Percentiles rank a stretch among this genome's conserved stretches.
These are phyloP conservation scores for Drosophila hamatofila DNA, from an alignment of 2,888 invertebrate genomes.

Conservation along the genomic window DNA sequence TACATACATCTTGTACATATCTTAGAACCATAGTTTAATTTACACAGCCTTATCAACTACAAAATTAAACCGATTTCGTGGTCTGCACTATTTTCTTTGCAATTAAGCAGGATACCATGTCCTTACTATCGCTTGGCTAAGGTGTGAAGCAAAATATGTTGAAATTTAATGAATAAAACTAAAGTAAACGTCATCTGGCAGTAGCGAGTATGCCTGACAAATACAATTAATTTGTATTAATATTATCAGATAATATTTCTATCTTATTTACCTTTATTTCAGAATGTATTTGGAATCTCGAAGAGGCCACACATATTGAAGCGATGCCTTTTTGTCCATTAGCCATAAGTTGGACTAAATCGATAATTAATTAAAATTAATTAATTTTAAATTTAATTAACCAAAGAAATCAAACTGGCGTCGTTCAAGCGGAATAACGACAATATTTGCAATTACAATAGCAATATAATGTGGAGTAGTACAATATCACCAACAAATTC, in stretches of 20 bases:
- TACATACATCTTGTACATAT: no score
- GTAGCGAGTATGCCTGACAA: background rate
- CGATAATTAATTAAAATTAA: slow-evolving; percentile 4
- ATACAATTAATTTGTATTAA: background rate
- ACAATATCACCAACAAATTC: slow-evolving; percentile 85
- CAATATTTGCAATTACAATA: slow-evolving; percentile 71
- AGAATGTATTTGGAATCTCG: slow-evolving; percentile 8
- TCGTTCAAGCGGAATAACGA: slow-evolving; percentile 63
- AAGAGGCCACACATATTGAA: background rate
- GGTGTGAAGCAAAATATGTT: background rate
- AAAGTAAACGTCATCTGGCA: background rate
- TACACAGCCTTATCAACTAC: no score
- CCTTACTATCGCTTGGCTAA: no score
- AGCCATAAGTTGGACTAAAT: background rate
- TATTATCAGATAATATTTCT: background rate
- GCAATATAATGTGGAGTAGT: slow-evolving; percentile 85
- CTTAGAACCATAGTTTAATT: no score
- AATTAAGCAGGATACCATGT: no score
- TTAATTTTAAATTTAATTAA: background rate
- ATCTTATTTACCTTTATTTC: slow-evolving; percentile 5
- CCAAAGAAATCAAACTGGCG: slow-evolving; percentile 68
- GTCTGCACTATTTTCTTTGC: no score
- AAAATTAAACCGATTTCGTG: no score
- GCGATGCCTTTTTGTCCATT: slow-evolving; percentile 27
- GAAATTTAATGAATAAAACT: background rate